Evolutionary conservation across 2,113 vertebrate genomes (phyloP).

Genomic region (Scytalopus superciliaris): DNA sequence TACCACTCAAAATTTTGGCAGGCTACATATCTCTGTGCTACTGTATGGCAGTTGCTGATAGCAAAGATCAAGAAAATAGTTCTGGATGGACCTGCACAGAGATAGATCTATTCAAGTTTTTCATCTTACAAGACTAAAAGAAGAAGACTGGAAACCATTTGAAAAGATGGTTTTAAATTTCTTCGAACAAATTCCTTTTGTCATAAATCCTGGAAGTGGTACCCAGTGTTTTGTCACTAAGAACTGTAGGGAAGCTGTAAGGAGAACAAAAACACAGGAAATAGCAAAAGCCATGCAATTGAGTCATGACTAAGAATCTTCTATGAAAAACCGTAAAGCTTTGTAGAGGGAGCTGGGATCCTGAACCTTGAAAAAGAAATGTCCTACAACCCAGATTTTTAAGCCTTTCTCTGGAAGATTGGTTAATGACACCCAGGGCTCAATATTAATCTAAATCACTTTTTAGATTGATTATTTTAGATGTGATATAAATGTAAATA

Average conservation of each 20-base stretch:
- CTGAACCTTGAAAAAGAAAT: not conserved
- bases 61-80: not conserved
- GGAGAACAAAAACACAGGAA: not conserved
- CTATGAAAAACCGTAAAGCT: not conserved
- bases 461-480: not conserved
- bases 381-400: not conserved
- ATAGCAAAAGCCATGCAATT: fast-evolving
- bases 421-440: not conserved
- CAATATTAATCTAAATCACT: not conserved
- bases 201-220: not conserved
- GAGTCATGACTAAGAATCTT: not conserved
- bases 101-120: not conserved
- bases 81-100: not conserved
- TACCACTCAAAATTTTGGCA: not conserved
- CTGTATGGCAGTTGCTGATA: not conserved
- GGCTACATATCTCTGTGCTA: not conserved
- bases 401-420: not conserved
- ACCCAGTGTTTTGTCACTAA: not conserved
- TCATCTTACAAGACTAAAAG: not conserved
- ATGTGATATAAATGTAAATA: not conserved
- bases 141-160: not conserved
- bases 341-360: not conserved
- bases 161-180: not conserved
- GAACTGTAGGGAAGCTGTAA: not conserved
- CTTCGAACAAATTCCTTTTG: not conserved